Evolutionary conservation across 2,113 vertebrate genomes (phyloP).

Genomic region (Pelmatolapia mariae): DNA sequence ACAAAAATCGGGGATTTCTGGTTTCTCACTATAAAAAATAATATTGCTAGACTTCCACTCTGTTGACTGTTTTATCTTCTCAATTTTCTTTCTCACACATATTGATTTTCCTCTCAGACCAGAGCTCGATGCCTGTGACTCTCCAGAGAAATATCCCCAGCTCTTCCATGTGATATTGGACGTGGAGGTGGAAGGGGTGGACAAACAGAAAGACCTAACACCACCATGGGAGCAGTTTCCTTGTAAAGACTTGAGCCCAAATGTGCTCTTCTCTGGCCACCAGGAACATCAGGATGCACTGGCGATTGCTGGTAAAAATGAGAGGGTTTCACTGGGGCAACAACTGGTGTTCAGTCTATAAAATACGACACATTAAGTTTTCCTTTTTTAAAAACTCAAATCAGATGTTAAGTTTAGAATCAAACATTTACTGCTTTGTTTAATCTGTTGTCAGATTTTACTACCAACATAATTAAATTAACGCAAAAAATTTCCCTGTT

Average conservation of each 20-base stretch:
- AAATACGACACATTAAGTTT: neutral
- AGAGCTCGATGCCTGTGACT: slow-evolving; percentile 94
- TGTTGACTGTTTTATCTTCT: neutral
- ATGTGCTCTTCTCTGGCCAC: slow-evolving; percentile 91
- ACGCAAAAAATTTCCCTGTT: neutral
- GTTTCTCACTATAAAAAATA: neutral
- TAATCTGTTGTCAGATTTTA: neutral
- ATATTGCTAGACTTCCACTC: neutral
- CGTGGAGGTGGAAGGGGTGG: slow-evolving; percentile 85
- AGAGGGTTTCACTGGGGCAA: neutral
- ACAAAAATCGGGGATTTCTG: neutral
- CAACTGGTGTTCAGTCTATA: neutral
- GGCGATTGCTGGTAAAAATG: slow-evolving; percentile 79
- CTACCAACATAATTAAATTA: neutral
- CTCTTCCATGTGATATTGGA: slow-evolving; percentile 92
- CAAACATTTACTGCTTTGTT: neutral
- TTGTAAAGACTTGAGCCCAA: slow-evolving; percentile 89
- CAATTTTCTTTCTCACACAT: neutral
- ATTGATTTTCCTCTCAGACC: slow-evolving; percentile 69
- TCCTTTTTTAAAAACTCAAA: neutral
- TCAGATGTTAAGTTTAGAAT: neutral
- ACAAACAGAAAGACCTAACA: slow-evolving; percentile 90
- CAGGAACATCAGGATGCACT: slow-evolving; percentile 93
- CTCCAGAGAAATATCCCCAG: slow-evolving; percentile 96
- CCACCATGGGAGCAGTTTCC: slow-evolving; percentile 97